Evolutionary conservation across 1,140 invertebrate genomes (phyloP).

Genomic region (Solenopsis fugax): DNA sequence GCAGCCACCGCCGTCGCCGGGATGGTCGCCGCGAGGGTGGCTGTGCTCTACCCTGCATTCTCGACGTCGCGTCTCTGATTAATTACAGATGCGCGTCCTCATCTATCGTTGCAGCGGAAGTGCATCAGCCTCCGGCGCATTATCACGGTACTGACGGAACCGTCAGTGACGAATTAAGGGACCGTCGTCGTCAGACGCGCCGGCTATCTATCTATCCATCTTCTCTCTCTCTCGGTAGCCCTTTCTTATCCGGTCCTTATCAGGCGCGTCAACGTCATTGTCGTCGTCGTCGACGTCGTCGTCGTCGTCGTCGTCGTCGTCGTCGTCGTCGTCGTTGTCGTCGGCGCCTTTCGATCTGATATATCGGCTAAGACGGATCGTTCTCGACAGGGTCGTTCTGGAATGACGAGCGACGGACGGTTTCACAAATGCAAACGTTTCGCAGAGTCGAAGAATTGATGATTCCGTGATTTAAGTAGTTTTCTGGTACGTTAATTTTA

Average conservation of each 20-base stretch:
- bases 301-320: not conserved
- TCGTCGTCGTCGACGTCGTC: not conserved
- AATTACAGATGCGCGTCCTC: slow-evolving; percentile 79
- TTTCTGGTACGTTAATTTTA: slow-evolving; percentile 31
- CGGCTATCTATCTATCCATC: slow-evolving; percentile 51
- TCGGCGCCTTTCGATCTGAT: slow-evolving; percentile 45
- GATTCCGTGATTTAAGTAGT: slow-evolving; percentile 34
- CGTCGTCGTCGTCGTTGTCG: not conserved
- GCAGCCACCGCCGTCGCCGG: not conserved
- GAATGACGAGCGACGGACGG: not conserved
- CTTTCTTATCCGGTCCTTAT: slow-evolving; percentile 54
- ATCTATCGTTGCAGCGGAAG: slow-evolving; percentile 45
- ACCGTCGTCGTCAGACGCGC: slow-evolving; percentile 29
- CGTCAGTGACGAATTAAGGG: slow-evolving; percentile 74
- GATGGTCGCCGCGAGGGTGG: slow-evolving; percentile 19
- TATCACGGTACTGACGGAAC: slow-evolving; percentile 66
- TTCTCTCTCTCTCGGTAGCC: slow-evolving; percentile 2
- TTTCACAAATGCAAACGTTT: slow-evolving; percentile 37
- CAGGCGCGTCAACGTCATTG: slow-evolving; percentile 1
- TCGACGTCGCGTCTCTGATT: slow-evolving; percentile 74
- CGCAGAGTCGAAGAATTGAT: slow-evolving; percentile 16
- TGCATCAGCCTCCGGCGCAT: slow-evolving; percentile 52
- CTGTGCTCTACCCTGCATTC: slow-evolving; percentile 58
- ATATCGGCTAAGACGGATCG: slow-evolving; percentile 52
- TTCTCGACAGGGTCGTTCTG: slow-evolving; percentile 19